Conservation (phyloP, 2,113 vertebrate genomes). For the Pelecanoides urinatrix region DNA sequence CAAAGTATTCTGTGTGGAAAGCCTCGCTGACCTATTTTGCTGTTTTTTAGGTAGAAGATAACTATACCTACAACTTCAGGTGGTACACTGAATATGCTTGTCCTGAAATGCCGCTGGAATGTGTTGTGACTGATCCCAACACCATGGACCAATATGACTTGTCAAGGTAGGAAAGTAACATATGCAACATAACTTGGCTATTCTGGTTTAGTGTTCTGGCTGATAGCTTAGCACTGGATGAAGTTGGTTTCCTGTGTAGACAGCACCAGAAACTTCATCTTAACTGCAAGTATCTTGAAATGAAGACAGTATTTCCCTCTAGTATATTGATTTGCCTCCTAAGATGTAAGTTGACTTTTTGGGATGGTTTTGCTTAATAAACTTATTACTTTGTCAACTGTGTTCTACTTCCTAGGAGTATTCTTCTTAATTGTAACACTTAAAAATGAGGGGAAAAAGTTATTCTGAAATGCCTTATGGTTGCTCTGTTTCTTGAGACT, state of each 20-base stretch:
- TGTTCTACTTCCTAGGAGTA: background rate
- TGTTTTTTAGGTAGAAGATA: slow-evolving; percentile 82
- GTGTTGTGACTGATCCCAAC: slow-evolving; percentile 83
- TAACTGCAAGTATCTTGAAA: background rate
- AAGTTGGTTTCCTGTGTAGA: background rate
- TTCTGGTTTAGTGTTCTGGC: background rate
- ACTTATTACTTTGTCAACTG: background rate
- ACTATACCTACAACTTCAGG: slow-evolving; percentile 90
- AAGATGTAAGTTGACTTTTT: background rate
- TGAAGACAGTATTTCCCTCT: background rate
- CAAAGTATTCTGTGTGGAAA: background rate
- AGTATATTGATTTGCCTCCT: background rate
- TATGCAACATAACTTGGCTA: background rate
- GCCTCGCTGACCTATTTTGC: background rate
- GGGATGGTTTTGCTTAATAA: background rate
- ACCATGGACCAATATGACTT: slow-evolving; percentile 90
- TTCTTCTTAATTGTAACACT: background rate
- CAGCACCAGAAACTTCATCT: background rate
- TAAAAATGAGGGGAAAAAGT: background rate
- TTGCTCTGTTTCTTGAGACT: background rate
- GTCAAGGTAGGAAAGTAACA: slow-evolving; percentile 80
- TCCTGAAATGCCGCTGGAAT: slow-evolving; percentile 87
- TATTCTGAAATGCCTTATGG: background rate
- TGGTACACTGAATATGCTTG: slow-evolving; percentile 96
- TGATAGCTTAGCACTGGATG: background rate